Percentiles rank a stretch among this genome's conserved stretches.
Conservation (phyloP, 1,140 invertebrate genomes). For the Megalopta genalis region DNA sequence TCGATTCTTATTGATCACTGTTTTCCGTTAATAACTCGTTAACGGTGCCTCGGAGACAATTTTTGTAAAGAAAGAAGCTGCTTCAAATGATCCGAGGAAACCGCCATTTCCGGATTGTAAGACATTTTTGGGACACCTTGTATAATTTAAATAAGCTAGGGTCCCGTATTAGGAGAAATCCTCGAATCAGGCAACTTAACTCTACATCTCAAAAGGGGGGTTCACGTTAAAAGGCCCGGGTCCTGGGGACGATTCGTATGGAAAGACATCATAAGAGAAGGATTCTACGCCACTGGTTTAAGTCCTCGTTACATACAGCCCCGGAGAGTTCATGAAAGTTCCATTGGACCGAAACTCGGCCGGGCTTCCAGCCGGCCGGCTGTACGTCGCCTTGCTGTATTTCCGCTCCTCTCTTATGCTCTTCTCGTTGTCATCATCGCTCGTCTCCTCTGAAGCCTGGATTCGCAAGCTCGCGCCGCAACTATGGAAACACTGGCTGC, state of each 20-base stretch:
- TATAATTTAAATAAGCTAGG: too few species aligned
- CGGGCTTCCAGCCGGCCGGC: constrained; percentile 28
- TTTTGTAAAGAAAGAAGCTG: too few species aligned
- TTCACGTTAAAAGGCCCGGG: neutral
- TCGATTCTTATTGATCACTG: too few species aligned
- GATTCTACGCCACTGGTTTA: constrained; percentile 52
- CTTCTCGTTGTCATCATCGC: constrained; percentile 52
- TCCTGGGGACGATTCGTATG: too few species aligned
- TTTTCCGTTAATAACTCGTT: too few species aligned
- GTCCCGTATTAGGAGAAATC: too few species aligned
- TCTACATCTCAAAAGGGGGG: too few species aligned
- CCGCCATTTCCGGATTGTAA: too few species aligned
- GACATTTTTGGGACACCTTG: too few species aligned
- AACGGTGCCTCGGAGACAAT: too few species aligned
- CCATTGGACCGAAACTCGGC: constrained; percentile 56
- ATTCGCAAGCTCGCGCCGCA: constrained; percentile 45
- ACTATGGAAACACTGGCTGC: constrained; percentile 53
- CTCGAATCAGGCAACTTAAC: too few species aligned
- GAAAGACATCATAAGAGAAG: neutral
- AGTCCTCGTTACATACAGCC: constrained; percentile 56
- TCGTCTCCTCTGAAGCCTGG: constrained; percentile 31
- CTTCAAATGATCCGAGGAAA: too few species aligned
- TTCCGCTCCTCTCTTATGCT: constrained; percentile 42
- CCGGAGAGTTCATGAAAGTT: constrained; percentile 61
- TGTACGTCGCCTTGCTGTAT: constrained; percentile 36